phyloP scores from a whole-genome alignment of 2,797 vertebrate species.

The Gadopsis marmoratus region DNA sequence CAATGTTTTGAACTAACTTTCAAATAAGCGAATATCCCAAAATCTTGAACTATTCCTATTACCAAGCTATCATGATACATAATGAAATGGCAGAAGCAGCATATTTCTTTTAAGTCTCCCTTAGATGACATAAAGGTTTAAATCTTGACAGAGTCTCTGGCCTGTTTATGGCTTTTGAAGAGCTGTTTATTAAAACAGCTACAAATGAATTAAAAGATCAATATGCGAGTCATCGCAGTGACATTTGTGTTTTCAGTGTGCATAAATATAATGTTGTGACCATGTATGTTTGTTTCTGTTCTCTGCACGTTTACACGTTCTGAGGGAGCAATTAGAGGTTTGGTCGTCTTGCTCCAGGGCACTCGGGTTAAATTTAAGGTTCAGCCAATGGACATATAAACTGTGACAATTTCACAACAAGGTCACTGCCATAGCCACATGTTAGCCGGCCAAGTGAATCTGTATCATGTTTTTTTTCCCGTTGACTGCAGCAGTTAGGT shows the following conservation, averaged over 20 bases:
- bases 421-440: slow-evolving; percentile 45
- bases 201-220: not conserved
- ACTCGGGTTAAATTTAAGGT: slow-evolving; percentile 47
- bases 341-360: slow-evolving; percentile 50
- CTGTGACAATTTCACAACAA: slow-evolving; percentile 49
- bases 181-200: not conserved
- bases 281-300: slow-evolving; percentile 1
- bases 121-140: not conserved
- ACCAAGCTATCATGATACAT: not conserved
- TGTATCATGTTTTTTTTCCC: not conserved
- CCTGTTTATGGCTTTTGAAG: not conserved
- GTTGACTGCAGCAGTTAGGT: not conserved
- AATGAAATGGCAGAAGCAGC: not conserved
- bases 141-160: not conserved
- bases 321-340: slow-evolving; percentile 50
- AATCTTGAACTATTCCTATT: not conserved
- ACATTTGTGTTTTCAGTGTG: slow-evolving; percentile 1
- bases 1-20: not conserved
- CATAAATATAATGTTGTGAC: not conserved
- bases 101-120: not conserved
- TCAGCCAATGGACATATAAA: slow-evolving; percentile 54
- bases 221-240: not conserved
- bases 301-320: slow-evolving; percentile 7
- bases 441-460: not conserved
- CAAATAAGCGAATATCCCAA: not conserved